Evolutionary conservation across 2,113 vertebrate species (phyloP).

Genomic region (Phalacrocorax aristotelis): DNA sequence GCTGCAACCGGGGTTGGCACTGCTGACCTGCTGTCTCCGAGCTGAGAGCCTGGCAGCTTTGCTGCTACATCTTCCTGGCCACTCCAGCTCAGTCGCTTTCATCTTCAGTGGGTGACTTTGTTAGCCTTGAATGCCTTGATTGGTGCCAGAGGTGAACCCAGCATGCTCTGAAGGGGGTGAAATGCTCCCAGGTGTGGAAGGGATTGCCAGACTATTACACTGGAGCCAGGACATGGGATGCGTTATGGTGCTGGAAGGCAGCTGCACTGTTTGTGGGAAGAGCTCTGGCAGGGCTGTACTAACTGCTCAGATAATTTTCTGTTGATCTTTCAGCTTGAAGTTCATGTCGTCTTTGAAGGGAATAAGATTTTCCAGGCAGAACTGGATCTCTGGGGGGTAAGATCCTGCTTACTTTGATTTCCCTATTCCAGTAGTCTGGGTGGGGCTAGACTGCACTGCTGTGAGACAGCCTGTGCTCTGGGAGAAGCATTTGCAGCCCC

Average conservation of each 20-base stretch:
- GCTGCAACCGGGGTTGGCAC: background rate
- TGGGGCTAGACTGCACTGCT: background rate
- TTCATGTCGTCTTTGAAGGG: conserved; percentile 87
- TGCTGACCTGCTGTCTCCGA: rapidly evolving
- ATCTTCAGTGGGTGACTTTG: background rate
- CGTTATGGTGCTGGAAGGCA: background rate
- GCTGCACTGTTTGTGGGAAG: background rate
- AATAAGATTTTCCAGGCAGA: conserved; percentile 86
- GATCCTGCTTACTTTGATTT: conserved; percentile 32
- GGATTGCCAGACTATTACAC: background rate
- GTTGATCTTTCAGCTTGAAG: conserved; percentile 80
- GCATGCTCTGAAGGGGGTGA: background rate
- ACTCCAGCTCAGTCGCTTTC: background rate
- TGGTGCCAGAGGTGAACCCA: background rate
- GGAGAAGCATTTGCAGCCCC: background rate
- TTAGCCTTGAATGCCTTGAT: background rate
- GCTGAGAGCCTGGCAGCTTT: rapidly evolving
- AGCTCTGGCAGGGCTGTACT: background rate
- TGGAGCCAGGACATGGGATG: background rate
- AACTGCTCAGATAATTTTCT: background rate
- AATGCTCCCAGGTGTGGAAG: background rate
- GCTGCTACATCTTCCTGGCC: background rate
- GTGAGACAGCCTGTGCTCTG: background rate
- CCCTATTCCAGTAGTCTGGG: background rate
- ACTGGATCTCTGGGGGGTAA: conserved; percentile 94